Conservation (phyloP, 2,797 vertebrate species). For the Falco naumanni region DNA sequence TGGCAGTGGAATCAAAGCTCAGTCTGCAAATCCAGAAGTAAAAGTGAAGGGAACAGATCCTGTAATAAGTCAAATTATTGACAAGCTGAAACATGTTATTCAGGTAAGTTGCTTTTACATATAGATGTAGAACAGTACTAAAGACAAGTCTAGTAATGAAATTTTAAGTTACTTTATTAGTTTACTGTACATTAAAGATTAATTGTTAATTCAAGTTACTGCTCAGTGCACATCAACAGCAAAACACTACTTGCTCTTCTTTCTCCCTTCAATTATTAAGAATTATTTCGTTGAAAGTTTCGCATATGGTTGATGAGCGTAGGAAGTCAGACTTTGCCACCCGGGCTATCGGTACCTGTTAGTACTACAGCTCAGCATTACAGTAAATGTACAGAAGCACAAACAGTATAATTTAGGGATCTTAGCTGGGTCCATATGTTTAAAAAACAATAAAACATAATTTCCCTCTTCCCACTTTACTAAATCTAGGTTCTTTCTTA, state of each 20-base stretch:
- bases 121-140: not conserved
- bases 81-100: conserved; percentile 91
- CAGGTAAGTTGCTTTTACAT: conserved; percentile 82
- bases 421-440: not conserved
- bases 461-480: not conserved
- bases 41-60: conserved; percentile 88
- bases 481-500: not conserved
- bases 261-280: not conserved
- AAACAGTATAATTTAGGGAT: not conserved
- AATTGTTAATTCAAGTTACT: not conserved
- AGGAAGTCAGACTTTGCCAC: not conserved
- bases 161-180: not conserved
- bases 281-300: not conserved
- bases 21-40: conserved; percentile 88
- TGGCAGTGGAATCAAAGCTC: conserved; percentile 88
- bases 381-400: not conserved
- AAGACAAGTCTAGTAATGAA: not conserved
- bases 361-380: not conserved
- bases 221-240: not conserved
- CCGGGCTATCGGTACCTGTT: not conserved
- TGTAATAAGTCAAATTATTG: conserved; percentile 88
- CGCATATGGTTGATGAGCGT: not conserved
- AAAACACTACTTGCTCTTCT: not conserved
- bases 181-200: not conserved
- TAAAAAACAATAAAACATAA: not conserved